These are phyloP conservation scores for Melipona bicolor DNA, from an alignment of 2,888 invertebrate genomes.

Conservation along the genomic window DNA sequence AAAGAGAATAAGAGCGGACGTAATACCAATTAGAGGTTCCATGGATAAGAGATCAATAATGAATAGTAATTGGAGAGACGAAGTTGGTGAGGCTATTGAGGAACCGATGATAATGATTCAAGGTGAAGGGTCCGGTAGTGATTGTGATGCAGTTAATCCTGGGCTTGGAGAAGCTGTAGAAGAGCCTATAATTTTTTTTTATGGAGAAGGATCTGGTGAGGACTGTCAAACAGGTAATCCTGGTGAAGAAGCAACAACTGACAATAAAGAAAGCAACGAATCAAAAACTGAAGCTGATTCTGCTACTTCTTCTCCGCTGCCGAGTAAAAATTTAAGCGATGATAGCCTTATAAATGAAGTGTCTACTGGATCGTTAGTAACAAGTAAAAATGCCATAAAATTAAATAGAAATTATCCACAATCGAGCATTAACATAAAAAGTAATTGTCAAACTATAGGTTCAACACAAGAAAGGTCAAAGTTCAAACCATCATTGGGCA, in stretches of 20 bases:
- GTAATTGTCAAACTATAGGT: constrained; percentile 60
- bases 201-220: constrained; percentile 89
- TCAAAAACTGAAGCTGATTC: constrained; percentile 77
- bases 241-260: constrained; percentile 76
- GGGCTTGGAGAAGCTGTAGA: constrained; percentile 89
- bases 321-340: constrained; percentile 67
- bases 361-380: constrained; percentile 70
- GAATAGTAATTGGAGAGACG: constrained; percentile 75
- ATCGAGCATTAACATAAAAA: constrained; percentile 58
- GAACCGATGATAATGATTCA: constrained; percentile 90
- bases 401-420: constrained; percentile 71
- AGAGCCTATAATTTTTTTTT: constrained; percentile 89
- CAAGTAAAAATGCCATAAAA: constrained; percentile 69
- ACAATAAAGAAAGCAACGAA: constrained; percentile 78
- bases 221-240: constrained; percentile 91
- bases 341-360: constrained; percentile 73
- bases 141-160: constrained; percentile 86
- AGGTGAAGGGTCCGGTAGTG: constrained; percentile 89
- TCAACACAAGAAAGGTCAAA: constrained; percentile 75
- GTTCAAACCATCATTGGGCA: constrained; percentile 81
- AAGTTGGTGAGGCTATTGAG: constrained; percentile 89
- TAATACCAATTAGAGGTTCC: constrained; percentile 74
- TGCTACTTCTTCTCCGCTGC: constrained; percentile 65
- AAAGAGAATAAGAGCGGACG: constrained; percentile 79
- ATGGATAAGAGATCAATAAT: constrained; percentile 73